Base-by-base conservation (phyloP, 2,113 vertebrate species). In the Lates calcarifer region DNA sequence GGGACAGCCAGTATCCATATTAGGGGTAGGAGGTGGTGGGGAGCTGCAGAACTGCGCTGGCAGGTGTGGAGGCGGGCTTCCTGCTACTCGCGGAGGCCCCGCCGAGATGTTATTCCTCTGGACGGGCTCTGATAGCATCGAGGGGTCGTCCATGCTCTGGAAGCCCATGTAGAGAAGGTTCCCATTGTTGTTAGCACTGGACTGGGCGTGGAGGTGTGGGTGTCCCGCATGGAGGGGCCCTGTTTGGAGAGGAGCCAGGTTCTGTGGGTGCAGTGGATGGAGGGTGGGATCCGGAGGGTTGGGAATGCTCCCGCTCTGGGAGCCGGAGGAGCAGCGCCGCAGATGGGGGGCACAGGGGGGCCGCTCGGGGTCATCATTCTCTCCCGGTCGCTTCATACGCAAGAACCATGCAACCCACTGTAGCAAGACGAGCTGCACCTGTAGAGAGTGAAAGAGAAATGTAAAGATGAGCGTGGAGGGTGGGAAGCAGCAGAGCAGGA, bases 1-100 rank as follows among this genome's bases (percentile, higher is more conserved):
- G 69, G 94, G 91, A 66, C 95, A 95, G 20, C 94, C 94, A 11
- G 88, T 94, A 11, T 96, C 95, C 89, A 91, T 55, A 60, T 93
- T 94, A 3, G 89, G 83, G 0, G 77, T 84, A 2, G 94, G 90
- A 12, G 90, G 93, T 0, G 93, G 94, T 0, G 94, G 92, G 10
- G 94, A 93, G 77, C 90, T 91, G 89, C 93, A 94, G 84, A 95
- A 95, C 86, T 95, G 94, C 2, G 94, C 85, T 0, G 93, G 91
- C 51, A 95, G 95, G 88, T 98, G 97, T 0, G 96, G 96, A 18
- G 97, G 97, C 0, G 98, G 97, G 3, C 97, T 96, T 39, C 97
- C 96, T 22, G 95, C 95, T 45, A 96, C 79, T 2, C 94, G 93
- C 0, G 41, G 79, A 53, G 86, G 78, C 28, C 87, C 93, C 0